phyloP scores from a whole-genome alignment of 2,113 vertebrate genomes.

The Halcyon malimbica region DNA sequence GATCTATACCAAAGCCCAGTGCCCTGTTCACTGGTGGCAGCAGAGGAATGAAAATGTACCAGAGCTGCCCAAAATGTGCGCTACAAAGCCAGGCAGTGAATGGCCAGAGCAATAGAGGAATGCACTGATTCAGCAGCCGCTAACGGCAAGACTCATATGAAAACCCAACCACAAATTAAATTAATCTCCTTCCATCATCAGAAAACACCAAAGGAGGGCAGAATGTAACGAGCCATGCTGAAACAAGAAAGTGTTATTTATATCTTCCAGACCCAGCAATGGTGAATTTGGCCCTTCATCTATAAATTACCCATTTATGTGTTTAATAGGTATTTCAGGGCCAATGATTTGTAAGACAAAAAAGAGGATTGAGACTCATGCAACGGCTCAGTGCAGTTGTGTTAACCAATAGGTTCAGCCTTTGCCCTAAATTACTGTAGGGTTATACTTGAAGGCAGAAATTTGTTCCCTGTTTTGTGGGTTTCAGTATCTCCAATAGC shows the following conservation, averaged over 20 bases:
- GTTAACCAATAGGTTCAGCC: slow-evolving; percentile 29
- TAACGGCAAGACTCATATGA: slow-evolving; percentile 31
- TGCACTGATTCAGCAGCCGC: slow-evolving; percentile 40
- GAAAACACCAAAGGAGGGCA: slow-evolving; percentile 64
- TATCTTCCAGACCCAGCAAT: slow-evolving; percentile 48
- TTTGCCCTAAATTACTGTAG: slow-evolving; percentile 7
- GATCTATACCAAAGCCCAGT: background rate
- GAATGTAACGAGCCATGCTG: slow-evolving; percentile 42
- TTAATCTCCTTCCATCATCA: slow-evolving; percentile 54
- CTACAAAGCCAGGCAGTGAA: background rate
- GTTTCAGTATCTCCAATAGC: background rate
- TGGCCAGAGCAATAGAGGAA: slow-evolving; percentile 26
- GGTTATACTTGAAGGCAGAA: background rate
- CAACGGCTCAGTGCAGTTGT: slow-evolving; percentile 10
- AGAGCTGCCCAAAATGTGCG: slow-evolving; percentile 15
- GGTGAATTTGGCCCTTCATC: slow-evolving; percentile 60
- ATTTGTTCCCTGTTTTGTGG: background rate
- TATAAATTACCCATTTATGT: slow-evolving; percentile 58
- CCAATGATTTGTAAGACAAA: slow-evolving; percentile 58
- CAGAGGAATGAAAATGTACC: background rate
- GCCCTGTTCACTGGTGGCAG: background rate
- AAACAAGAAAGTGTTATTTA: slow-evolving; percentile 61
- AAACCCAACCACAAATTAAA: slow-evolving; percentile 63
- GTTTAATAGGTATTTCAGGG: slow-evolving; percentile 55
- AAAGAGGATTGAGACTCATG: background rate